These are phyloP conservation scores for Littorina saxatilis DNA, from an alignment of 1,140 invertebrate genomes.

Conservation along the genomic window DNA sequence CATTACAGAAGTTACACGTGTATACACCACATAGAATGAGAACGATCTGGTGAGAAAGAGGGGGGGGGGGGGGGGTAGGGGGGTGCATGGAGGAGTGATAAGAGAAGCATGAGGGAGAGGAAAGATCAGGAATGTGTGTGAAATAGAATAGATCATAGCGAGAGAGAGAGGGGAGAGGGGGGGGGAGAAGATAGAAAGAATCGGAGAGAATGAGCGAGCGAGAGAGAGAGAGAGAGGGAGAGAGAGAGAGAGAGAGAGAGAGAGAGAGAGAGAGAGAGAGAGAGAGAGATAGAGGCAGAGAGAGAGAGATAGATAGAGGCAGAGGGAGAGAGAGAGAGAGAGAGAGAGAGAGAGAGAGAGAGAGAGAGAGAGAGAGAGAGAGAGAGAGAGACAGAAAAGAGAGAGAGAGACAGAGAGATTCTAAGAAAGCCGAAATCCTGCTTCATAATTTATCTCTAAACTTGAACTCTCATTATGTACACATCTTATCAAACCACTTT, in stretches of 20 bases:
- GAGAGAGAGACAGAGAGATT: no score
- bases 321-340: not conserved
- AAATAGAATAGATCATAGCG: not conserved
- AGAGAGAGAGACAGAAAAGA: not conserved
- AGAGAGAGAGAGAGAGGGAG: no score
- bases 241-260: not conserved
- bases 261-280: not conserved
- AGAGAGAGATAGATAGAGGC: not conserved
- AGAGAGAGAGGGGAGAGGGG: not conserved
- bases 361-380: not conserved
- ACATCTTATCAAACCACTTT: no score
- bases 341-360: no score
- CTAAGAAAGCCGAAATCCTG: no score
- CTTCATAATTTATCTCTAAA: no score
- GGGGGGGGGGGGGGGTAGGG: not conserved
- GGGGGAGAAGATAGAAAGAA: not conserved
- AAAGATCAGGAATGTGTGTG: not conserved
- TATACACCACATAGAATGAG: not conserved
- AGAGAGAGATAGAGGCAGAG: not conserved
- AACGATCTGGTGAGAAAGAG: not conserved
- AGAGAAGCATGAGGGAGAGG: not conserved
- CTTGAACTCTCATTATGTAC: no score
- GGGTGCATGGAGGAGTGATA: not conserved
- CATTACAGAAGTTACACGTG: conserved; percentile 22
- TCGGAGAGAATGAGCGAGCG: no score